These are phyloP conservation scores for Propithecus coquereli DNA, from an alignment of 2,113 vertebrate species.

Conservation along the genomic window DNA sequence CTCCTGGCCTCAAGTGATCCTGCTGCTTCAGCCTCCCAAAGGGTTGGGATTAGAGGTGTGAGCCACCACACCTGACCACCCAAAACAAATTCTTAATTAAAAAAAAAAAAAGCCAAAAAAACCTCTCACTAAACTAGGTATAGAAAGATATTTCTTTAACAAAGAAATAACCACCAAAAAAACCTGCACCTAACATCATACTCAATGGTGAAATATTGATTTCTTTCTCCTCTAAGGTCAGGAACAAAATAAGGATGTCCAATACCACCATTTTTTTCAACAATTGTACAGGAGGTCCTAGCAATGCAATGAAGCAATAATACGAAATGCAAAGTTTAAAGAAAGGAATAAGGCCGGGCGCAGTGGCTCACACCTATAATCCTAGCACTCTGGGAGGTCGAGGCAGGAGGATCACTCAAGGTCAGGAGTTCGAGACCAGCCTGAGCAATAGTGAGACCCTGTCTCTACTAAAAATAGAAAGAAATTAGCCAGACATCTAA, in stretches of 20 bases:
- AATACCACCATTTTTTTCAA: not conserved
- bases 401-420: too few relatives aligned
- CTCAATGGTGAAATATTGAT: not conserved
- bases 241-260: not conserved
- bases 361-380: too few relatives aligned
- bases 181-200: not conserved
- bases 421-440: too few relatives aligned
- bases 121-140: not conserved
- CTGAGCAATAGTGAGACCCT: too few relatives aligned
- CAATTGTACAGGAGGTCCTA: not conserved
- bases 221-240: not conserved
- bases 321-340: not conserved
- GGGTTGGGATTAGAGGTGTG: not conserved
- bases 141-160: not conserved
- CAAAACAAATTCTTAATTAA: not conserved
- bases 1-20: not conserved
- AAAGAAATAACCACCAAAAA: not conserved
- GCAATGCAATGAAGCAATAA: not conserved
- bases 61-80: not conserved
- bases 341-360: not conserved
- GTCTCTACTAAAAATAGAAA: too few relatives aligned
- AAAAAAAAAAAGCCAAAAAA: not conserved
- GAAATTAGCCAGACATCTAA: too few relatives aligned
- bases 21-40: not conserved
- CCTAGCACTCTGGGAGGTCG: too few relatives aligned